A percentile compares a stretch with the other conserved stretches of the same genome.
phyloP scores from a whole-genome alignment of 2,113 vertebrate species.

The Platichthys stellatus region DNA sequence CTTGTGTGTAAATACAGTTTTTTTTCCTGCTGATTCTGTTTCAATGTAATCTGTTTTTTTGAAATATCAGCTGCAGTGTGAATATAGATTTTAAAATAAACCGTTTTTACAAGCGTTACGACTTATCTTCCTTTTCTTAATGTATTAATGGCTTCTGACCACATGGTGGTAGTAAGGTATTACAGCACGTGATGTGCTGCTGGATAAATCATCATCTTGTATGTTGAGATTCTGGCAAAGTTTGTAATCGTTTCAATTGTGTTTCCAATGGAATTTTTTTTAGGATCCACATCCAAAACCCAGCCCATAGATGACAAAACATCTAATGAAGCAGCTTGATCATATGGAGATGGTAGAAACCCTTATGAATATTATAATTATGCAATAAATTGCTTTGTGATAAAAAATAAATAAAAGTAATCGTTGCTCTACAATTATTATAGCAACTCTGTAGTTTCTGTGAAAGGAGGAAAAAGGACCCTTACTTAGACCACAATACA shows the following conservation, averaged over 20 bases:
- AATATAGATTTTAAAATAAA: conserved; percentile 70
- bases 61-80: conserved; percentile 60
- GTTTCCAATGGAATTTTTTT: neutral
- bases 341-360: no score
- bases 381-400: no score
- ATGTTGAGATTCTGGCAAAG: neutral
- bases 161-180: conserved; percentile 59
- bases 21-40: conserved; percentile 60
- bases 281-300: neutral
- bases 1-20: conserved; percentile 75
- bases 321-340: no score
- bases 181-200: conserved; percentile 3
- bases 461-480: neutral
- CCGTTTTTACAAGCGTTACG: neutral
- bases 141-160: conserved; percentile 48
- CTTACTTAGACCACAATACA: no score
- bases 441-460: neutral
- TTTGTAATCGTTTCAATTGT: neutral
- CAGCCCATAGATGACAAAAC: neutral
- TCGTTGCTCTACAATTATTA: no score
- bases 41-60: conserved; percentile 72
- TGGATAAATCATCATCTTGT: neutral
- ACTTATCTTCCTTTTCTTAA: neutral
- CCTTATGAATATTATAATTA: no score
- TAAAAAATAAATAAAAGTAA: no score